Base-by-base conservation (phyloP, 1,140 invertebrate genomes). In the Xylocopa sonorina region DNA sequence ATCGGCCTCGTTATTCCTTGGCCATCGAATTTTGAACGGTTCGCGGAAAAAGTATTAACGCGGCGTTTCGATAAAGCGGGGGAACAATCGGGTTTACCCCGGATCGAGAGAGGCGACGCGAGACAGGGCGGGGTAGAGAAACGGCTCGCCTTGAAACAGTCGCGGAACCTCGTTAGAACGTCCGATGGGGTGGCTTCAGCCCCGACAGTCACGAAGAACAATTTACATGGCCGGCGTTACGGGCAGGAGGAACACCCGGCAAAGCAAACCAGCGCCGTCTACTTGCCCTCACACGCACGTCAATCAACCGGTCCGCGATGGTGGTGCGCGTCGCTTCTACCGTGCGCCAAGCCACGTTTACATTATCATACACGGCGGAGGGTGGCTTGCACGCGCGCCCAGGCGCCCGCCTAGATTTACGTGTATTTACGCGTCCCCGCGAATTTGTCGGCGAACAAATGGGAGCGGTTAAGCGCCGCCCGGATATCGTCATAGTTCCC, bases 201-300 rank as follows among this genome's bases (percentile, higher is more conserved):
- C 62, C 55, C 78, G 82, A 82, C 85, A 82, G 82, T 86, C 83
- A 84, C 84, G 86, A 87, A 86, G 86, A 87, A 87, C 86, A 84
- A 87, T 87, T 87, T 85, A 82, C 85, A 82, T 83, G 83, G 82
- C 53, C 57, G 73, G 74, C 77, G 80, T 87, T 82, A 77, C 82
- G 57, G 58, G 18, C n/a, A n/a, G n/a, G 55, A 63, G 71, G 82
- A 71, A 80, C 78, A 60, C 77, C n/a, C 76, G 72, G 68, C 79
- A 85, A 78, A 78, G 80, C 80, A 81, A 80, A 81, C 81, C 85
- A 75, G 53, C 82, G 55, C 81, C 73, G 83, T 85, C 74, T 85
- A 69, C 80, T 74, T 76, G 51, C 57, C 63, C 79, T 75, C 74
- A 29, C 79, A 77, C 78, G 80, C 79, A 73, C 83, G 86, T 85